These are phyloP conservation scores for Polietes domitor DNA, from an alignment of 2,888 invertebrate genomes.

Conservation along the genomic window DNA sequence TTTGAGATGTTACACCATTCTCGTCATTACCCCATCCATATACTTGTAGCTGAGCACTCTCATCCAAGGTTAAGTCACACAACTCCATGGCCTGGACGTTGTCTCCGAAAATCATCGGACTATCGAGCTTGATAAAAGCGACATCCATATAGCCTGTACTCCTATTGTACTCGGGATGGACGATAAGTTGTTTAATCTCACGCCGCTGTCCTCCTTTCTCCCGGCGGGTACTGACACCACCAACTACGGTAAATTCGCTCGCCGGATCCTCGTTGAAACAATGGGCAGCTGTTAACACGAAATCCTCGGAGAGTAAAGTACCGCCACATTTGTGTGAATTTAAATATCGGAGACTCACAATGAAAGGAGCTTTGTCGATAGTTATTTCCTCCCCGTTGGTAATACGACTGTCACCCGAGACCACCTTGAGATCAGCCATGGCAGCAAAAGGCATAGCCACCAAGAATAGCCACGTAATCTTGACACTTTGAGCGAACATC, in stretches of 20 bases:
- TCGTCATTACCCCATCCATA: slow-evolving; percentile 74
- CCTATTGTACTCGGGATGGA: slow-evolving; percentile 70
- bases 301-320: slow-evolving; percentile 70
- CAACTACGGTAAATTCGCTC: slow-evolving; percentile 70
- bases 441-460: too few relatives aligned
- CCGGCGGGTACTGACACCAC: slow-evolving; percentile 69
- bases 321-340: slow-evolving; percentile 73
- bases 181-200: slow-evolving; percentile 67
- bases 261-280: slow-evolving; percentile 71
- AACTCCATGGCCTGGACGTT: slow-evolving; percentile 72
- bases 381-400: neutral
- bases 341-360: slow-evolving; percentile 69
- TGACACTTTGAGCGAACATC: too few relatives aligned
- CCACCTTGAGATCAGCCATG: too few relatives aligned
- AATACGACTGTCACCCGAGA: neutral
- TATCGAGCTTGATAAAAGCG: slow-evolving; percentile 72
- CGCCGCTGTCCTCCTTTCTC: slow-evolving; percentile 69
- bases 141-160: slow-evolving; percentile 72
- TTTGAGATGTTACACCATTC: too few relatives aligned
- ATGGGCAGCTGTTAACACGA: slow-evolving; percentile 77
- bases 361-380: neutral
- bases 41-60: slow-evolving; percentile 71
- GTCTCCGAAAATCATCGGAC: slow-evolving; percentile 68
- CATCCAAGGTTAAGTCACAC: slow-evolving; percentile 65
- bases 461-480: too few relatives aligned